These are phyloP conservation scores for Tetraneura akinire DNA, from an alignment of 1,140 invertebrate genomes.

Conservation along the genomic window DNA sequence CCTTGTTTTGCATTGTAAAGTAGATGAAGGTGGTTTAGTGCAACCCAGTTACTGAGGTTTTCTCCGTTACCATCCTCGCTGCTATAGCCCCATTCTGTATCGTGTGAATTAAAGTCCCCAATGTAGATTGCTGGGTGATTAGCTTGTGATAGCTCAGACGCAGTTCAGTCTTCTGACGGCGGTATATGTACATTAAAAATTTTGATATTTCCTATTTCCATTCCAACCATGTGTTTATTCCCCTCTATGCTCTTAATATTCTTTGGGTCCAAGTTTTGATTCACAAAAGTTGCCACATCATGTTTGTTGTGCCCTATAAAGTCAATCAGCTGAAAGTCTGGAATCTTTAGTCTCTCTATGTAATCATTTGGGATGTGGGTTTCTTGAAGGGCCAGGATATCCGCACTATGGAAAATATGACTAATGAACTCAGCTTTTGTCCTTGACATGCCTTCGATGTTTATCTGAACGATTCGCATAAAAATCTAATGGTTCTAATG, in stretches of 20 bases:
- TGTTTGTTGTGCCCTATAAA: too few species aligned
- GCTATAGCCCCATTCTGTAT: not conserved
- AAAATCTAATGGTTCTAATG: not conserved
- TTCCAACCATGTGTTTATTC: conserved; percentile 12
- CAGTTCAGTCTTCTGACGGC: conserved; percentile 1
- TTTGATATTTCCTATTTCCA: too few species aligned
- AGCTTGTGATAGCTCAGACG: not conserved
- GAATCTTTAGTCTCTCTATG: too few species aligned
- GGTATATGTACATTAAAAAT: not conserved
- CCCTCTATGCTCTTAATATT: conserved; percentile 10
- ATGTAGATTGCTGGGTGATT: conserved; percentile 11
- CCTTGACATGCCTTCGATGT: not conserved
- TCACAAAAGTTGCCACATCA: too few species aligned
- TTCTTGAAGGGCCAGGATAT: not conserved
- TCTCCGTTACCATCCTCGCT: not conserved
- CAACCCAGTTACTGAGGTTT: not conserved
- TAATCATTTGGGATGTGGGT: too few species aligned
- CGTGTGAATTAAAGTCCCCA: not conserved
- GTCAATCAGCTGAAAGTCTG: too few species aligned
- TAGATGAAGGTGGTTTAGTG: not conserved
- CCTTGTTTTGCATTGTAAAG: not conserved
- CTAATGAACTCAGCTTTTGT: not conserved
- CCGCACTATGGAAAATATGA: not conserved
- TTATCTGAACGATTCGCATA: not conserved
- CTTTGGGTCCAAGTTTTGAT: not conserved